Evolutionary conservation across 2,888 invertebrate species (phyloP).

Genomic region (Phortica okadai): DNA sequence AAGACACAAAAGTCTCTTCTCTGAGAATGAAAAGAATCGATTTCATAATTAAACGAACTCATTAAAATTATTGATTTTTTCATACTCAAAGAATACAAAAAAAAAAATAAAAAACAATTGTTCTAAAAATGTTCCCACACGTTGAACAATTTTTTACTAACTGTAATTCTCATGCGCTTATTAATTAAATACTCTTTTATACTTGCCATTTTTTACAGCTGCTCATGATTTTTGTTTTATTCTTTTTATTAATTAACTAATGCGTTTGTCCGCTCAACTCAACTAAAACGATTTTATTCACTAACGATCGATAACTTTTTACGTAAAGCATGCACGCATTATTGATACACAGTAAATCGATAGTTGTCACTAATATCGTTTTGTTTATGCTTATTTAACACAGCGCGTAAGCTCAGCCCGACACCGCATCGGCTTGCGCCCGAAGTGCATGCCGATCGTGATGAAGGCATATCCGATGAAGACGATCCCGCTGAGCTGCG

Average conservation of each 20-base stretch:
- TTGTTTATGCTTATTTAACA: not conserved
- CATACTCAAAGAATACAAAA: not conserved
- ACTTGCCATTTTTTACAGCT: constrained; percentile 79
- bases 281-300: not conserved
- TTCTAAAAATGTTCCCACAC: not conserved
- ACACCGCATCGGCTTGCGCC: constrained; percentile 82
- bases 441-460: constrained; percentile 83
- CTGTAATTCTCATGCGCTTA: constrained; percentile 56
- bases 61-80: not conserved
- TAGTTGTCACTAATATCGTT: not conserved
- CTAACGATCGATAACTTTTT: not conserved
- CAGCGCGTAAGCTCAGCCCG: constrained; percentile 84
- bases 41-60: too few species aligned
- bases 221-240: constrained; percentile 61
- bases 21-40: too few species aligned
- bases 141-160: constrained; percentile 20
- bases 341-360: not conserved
- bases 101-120: not conserved
- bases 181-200: constrained; percentile 43
- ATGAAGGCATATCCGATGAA: constrained; percentile 85
- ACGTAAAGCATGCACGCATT: not conserved
- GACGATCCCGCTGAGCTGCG: constrained; percentile 90
- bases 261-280: not conserved
- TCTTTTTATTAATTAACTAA: constrained; percentile 47
- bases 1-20: too few species aligned